Percentiles rank a stretch among this genome's conserved stretches.
phyloP scores from a whole-genome alignment of 2,113 vertebrate genomes.

The Motacilla alba region DNA sequence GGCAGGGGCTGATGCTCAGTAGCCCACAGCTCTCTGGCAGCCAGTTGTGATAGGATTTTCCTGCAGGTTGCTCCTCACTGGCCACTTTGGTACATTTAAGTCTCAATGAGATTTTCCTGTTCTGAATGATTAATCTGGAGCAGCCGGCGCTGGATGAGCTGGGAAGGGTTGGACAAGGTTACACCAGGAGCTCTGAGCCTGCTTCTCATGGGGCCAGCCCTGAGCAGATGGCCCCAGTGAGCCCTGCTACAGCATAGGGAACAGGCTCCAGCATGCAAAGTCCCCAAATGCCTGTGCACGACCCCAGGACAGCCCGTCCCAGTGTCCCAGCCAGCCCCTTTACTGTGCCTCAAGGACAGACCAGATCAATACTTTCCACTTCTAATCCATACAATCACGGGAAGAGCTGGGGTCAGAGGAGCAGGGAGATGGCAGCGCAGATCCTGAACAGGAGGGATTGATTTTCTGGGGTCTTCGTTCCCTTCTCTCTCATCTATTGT shows the following conservation, averaged over 20 bases:
- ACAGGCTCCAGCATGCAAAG: neutral
- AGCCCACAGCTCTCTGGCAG: neutral
- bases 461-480: neutral
- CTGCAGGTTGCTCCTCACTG: neutral
- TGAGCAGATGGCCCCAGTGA: neutral
- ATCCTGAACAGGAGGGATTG: neutral
- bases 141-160: neutral
- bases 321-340: neutral
- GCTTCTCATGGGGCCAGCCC: neutral
- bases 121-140: neutral
- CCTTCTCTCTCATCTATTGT: neutral
- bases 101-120: neutral
- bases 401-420: neutral
- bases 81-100: neutral
- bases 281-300: neutral
- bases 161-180: neutral
- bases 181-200: rapidly evolving
- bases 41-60: neutral
- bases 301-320: neutral
- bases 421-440: rapidly evolving
- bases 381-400: neutral
- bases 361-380: neutral
- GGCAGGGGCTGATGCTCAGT: neutral
- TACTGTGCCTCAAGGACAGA: neutral
- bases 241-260: neutral